A percentile compares a stretch with the other conserved stretches of the same genome.
phyloP scores from a whole-genome alignment of 2,797 vertebrate genomes.

The Crax fasciolata region DNA sequence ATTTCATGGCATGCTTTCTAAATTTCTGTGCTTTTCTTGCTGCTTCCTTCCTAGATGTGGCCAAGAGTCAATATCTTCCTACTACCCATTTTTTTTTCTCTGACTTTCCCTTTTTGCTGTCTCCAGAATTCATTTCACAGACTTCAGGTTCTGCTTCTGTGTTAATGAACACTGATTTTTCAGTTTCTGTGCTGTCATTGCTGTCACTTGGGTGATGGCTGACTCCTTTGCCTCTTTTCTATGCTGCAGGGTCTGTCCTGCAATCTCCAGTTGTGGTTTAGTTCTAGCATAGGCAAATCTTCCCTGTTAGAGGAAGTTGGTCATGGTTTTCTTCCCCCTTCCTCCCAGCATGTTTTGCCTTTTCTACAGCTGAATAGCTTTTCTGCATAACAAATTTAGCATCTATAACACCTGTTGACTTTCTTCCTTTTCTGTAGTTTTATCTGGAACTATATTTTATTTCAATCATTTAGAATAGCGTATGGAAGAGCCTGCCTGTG shows the following conservation, averaged over 20 bases:
- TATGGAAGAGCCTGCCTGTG: not conserved
- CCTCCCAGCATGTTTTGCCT: not conserved
- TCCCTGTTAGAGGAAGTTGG: not conserved
- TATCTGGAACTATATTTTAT: not conserved
- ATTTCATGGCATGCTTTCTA: not conserved
- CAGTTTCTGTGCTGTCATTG: not conserved
- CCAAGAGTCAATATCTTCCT: not conserved
- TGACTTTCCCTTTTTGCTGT: not conserved
- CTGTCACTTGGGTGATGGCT: not conserved
- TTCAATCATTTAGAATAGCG: not conserved
- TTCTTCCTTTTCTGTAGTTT: not conserved
- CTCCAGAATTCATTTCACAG: not conserved
- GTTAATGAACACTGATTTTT: not conserved
- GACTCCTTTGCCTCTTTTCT: not conserved
- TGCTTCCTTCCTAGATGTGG: not conserved
- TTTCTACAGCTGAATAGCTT: not conserved
- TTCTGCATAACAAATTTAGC: not conserved
- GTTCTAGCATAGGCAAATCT: not conserved
- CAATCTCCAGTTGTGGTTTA: not conserved
- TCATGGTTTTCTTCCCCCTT: not conserved
- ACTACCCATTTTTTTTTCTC: not conserved
- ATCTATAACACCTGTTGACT: not conserved
- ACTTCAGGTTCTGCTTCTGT: not conserved
- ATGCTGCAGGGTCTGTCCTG: fast-evolving
- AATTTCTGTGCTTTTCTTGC: not conserved